Percentiles rank a stretch among this genome's conserved stretches.
Evolutionary conservation across 1,140 invertebrate genomes (phyloP).

Genomic region (Armadillidium nasatum): DNA sequence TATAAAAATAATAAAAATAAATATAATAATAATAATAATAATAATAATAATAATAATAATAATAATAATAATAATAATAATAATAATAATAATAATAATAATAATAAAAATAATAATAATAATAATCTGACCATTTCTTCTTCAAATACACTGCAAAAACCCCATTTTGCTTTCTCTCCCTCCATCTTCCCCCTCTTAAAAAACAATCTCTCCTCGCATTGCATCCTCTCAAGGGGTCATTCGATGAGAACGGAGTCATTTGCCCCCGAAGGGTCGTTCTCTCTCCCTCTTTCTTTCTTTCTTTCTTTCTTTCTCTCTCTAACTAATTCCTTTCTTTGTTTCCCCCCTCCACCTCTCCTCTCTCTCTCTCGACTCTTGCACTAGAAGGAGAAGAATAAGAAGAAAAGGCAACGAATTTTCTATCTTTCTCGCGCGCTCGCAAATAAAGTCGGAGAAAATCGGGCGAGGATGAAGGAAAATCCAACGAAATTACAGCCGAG

Average conservation of each 20-base stretch:
- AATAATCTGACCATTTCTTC: too few species aligned
- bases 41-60: too few species aligned
- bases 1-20: too few species aligned
- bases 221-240: conserved; percentile 1
- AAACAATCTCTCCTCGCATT: neutral
- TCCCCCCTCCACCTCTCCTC: too few species aligned
- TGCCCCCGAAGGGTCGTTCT: neutral
- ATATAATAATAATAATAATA: too few species aligned
- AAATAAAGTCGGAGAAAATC: conserved; percentile 13
- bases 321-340: too few species aligned
- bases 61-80: too few species aligned
- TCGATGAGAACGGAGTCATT: conserved; percentile 7
- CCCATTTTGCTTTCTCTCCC: neutral
- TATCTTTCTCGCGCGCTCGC: neutral
- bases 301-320: too few species aligned
- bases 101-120: too few species aligned
- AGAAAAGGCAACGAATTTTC: neutral
- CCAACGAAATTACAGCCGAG: conserved; percentile 4
- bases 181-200: neutral
- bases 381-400: neutral
- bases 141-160: too few species aligned
- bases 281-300: too few species aligned
- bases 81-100: too few species aligned
- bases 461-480: conserved; percentile 5
- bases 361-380: neutral